phyloP scores from a whole-genome alignment of 2,888 invertebrate genomes.

The Apodemia duryi region DNA sequence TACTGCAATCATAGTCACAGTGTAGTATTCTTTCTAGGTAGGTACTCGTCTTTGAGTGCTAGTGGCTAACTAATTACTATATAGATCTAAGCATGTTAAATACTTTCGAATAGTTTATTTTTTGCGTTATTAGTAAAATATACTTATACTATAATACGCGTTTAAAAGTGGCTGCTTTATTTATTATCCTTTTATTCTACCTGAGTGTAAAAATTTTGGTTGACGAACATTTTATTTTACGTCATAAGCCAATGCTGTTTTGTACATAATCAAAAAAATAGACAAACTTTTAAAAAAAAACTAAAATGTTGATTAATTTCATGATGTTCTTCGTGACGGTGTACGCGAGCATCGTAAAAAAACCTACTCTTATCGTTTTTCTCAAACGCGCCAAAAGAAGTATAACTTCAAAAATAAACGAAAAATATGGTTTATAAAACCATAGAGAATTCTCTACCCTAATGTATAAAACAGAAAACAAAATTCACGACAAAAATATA shows the following conservation, averaged over 20 bases:
- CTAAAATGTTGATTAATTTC: no score
- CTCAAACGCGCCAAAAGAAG: no score
- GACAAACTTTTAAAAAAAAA: no score
- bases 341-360: no score
- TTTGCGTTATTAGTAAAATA: conserved; percentile 57
- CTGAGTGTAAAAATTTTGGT: conserved; percentile 7
- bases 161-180: conserved; percentile 39
- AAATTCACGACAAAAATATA: no score
- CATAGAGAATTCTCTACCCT: no score
- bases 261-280: background rate
- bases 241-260: background rate
- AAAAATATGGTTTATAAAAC: no score
- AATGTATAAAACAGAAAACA: no score
- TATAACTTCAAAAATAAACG: no score
- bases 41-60: conserved; percentile 2
- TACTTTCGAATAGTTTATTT: conserved; percentile 73
- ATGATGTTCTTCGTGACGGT: no score
- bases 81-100: conserved; percentile 63
- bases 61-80: conserved; percentile 5
- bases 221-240: background rate
- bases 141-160: conserved; percentile 41
- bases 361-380: no score
- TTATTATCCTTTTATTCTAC: conserved; percentile 33
- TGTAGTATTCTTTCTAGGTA: conserved; percentile 4
- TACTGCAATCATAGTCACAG: conserved; percentile 30